Evolutionary conservation across 2,888 invertebrate species (phyloP), one percentile per base, ranked within the genome.

Genomic region (Pasiphila rectangulata): DNA sequence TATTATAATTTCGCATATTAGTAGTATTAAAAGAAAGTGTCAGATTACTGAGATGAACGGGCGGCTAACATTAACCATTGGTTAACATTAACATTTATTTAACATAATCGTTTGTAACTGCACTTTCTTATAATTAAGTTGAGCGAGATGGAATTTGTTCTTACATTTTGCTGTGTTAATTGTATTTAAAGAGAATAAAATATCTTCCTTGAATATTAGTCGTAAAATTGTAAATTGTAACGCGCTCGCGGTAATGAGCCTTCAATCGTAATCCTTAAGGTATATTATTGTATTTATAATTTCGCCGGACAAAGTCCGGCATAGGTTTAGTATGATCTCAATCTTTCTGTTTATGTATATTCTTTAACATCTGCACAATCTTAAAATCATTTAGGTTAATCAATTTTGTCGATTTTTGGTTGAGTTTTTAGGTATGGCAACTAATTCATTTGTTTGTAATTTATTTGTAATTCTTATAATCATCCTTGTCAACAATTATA

Each of bases 241-340:
- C 10, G 10, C 17, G 32, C 20, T 40, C 12, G 27, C 12, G 16
- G 4, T 1, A 25, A 12, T 4, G 10, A 23, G 42, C 38, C 38
- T 38, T 30, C 25, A 17, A 20, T 40, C 5, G n/a, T 32, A 23
- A 47, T 29, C 27, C 15, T 2, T 48, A 49, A 44, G 30, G 44
- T 39, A 39, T 48, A 48, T 40, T 43, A 38, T 35, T 10, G 19
- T 44, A 44, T 49, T 49, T 40, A 40, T 49, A 36, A 24, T 39
- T 29, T 43, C 13, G 44, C 30, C 19, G 17, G 49, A 40, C 44
- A 35, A 15, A 39, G 49, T 45, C 40, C 7, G 21, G 13, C 17
- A 12, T 49, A 30, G 29, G n/a, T 20, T 35, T 49, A 49, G 12
- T 30, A 25, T 21, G 49, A 49, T 49, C 49, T 49, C 49, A 49